Evolutionary conservation across 1,140 invertebrate genomes (phyloP), one percentile per base, ranked within the genome.

Genomic region (Sitobion miscanthi): DNA sequence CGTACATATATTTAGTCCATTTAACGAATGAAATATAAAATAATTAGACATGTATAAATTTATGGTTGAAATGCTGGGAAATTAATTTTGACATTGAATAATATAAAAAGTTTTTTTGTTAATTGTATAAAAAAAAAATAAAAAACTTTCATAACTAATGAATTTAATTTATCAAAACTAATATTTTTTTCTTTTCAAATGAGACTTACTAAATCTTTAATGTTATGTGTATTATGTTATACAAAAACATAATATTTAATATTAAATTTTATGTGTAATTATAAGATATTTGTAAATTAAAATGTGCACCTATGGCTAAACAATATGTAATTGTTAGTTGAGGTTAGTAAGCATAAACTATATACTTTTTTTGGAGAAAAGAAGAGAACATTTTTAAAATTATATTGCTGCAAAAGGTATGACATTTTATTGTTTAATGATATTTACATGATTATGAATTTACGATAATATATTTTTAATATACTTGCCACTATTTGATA

Each of bases 1-100:
- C 91, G 77, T 93, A 54, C 77, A 93, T 86, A 86, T 91, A 91
- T 91, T 83, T 90, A 69, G 54, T 62, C 57, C 25, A 45, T 69
- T 90, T 45, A 42, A 45, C 30, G 4, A 69, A 90, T n/a, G 38
- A 69, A 90, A 69, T 54, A 57, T n/a, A 89, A 89, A 89, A 89
- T 89, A 89, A 49, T 89, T 54, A 89, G 47, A 49, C 35, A 89
- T 45, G 45, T 91, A 49, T 91, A 49, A 49, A 47, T 77, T 47
- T 77, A 91, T 91, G 25, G 83, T 82, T 23, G n/a, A 20, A 91
- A 91, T 49, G 83, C 2, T 77, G 69, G 14, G 35, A 49, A 38
- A 90, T 90, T 82, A n/a, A 49, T 91, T 91, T 82, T 47, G 49
- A 54, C 8, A 38, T 25, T 83, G 47, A 77, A 69, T 14, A 62